Evolutionary conservation across 1,140 invertebrate species (phyloP).

Genomic region (Dendroctonus ponderosae): DNA sequence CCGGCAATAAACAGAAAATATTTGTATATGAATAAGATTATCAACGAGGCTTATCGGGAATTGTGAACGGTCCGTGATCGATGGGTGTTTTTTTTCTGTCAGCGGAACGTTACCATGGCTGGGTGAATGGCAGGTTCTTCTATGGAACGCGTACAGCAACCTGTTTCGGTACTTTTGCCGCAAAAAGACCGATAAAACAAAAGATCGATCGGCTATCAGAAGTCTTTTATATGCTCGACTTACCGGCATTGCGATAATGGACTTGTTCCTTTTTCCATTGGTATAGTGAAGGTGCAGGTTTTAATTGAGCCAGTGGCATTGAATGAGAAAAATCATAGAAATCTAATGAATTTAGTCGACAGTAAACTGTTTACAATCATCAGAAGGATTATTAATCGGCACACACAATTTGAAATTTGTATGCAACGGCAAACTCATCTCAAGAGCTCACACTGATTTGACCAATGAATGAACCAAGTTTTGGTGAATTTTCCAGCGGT

Average conservation of each 20-base stretch:
- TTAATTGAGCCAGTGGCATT: no score
- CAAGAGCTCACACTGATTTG: no score
- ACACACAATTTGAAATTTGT: no score
- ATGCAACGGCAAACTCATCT: no score
- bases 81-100: constrained; percentile 18
- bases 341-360: no score
- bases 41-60: constrained; percentile 10
- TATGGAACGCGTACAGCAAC: constrained; percentile 16
- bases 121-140: constrained; percentile 7
- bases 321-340: no score
- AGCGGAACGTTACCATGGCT: constrained; percentile 8
- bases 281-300: not conserved
- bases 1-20: constrained; percentile 16
- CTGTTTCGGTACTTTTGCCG: constrained; percentile 18
- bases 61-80: constrained; percentile 16
- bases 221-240: constrained; percentile 10
- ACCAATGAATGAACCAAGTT: no score
- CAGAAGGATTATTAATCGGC: no score
- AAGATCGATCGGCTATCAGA: constrained; percentile 23
- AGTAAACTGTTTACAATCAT: no score
- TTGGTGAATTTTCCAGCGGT: no score
- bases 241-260: constrained; percentile 3
- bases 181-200: constrained; percentile 24
- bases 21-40: constrained; percentile 23
- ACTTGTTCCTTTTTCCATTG: not conserved